A percentile compares a stretch with the other conserved stretches of the same genome.
Conservation (phyloP, 2,113 vertebrate genomes). For the Petroica traversi region DNA sequence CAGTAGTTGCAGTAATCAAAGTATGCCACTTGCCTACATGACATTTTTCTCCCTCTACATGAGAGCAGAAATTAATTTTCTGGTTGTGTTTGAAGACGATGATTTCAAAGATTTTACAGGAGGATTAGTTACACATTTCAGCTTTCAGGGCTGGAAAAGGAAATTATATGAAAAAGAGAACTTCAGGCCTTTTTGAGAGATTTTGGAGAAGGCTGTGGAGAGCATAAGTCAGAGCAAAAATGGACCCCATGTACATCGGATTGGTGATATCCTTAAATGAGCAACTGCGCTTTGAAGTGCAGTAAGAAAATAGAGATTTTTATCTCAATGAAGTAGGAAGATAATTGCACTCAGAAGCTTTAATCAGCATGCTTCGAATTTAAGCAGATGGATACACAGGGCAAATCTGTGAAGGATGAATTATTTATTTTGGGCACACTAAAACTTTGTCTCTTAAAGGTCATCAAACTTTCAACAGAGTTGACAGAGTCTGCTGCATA, state of each 20-base stretch:
- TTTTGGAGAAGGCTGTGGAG: not conserved
- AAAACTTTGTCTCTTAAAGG: conserved; percentile 56
- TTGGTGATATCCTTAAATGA: not conserved
- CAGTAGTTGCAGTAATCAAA: not conserved
- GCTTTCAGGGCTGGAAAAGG: not conserved
- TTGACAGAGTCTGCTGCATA: conserved; percentile 45
- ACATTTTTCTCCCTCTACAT: not conserved
- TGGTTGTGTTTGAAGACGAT: not conserved
- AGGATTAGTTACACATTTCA: not conserved
- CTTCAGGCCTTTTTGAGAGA: not conserved
- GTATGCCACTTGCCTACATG: not conserved
- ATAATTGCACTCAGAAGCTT: conserved; percentile 23
- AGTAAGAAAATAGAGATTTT: conserved; percentile 37
- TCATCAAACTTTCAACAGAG: conserved; percentile 70
- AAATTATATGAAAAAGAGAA: not conserved
- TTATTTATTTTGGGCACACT: conserved; percentile 61
- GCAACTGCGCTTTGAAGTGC: conserved; percentile 3
- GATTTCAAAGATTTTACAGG: not conserved
- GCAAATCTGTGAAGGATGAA: conserved; percentile 45
- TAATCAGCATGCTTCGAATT: conserved; percentile 48
- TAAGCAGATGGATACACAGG: conserved; percentile 32
- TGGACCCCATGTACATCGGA: not conserved
- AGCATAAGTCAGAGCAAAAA: not conserved
- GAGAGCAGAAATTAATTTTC: not conserved
- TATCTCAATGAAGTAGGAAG: not conserved